Base-by-base conservation (phyloP, 2,888 invertebrate species). In the Augochlorella aurata region DNA sequence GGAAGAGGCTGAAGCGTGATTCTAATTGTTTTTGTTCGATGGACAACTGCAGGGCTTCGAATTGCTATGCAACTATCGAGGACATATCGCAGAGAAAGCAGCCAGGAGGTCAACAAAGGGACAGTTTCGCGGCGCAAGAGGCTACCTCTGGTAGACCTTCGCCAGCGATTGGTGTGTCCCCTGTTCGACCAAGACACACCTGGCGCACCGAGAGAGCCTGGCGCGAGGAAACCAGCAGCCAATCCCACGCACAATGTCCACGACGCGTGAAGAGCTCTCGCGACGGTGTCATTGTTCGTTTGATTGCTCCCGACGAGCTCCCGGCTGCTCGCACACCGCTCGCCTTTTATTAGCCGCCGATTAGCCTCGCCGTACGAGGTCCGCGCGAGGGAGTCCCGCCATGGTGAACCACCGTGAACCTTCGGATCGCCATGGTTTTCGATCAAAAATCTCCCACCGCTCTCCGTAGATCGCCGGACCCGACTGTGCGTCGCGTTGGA, bases 271-370 rank as follows among this genome's bases (percentile, higher is more conserved):
- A 84, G 81, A 85, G 78, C 66, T 63, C 77, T 71, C 81, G 85
- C 78, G 84, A 79, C 85, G 86, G 85, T 89, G 90, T 90, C 90
- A 90, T 90, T 90, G 91, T 89, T 90, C 90, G 87, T 85, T 90
- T 88, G 90, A 91, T 90, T 90, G 89, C 88, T 83, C 87, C 87
- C 85, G 83, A 86, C 82, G 87, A 77, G 76, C 77, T 85, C 85
- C 81, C 29, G 80, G 66, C 63, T 74, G 78, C 78, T 77, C 79
- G 70, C 77, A 76, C 81, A 74, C 80, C 81, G 74, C 79, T 67
- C 77, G 85, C 82, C 87, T 89, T 89, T 88, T 85, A 89, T 89
- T 87, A 81, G 84, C 50, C 81, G 81, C 72, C 87, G 89, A 89
- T 89, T 90, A 89, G 89, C 88, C 89, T 85, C 87, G 89, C 89